These are phyloP conservation scores for Taphrorychus bicolor DNA, from an alignment of 2,888 invertebrate species.

Conservation along the genomic window DNA sequence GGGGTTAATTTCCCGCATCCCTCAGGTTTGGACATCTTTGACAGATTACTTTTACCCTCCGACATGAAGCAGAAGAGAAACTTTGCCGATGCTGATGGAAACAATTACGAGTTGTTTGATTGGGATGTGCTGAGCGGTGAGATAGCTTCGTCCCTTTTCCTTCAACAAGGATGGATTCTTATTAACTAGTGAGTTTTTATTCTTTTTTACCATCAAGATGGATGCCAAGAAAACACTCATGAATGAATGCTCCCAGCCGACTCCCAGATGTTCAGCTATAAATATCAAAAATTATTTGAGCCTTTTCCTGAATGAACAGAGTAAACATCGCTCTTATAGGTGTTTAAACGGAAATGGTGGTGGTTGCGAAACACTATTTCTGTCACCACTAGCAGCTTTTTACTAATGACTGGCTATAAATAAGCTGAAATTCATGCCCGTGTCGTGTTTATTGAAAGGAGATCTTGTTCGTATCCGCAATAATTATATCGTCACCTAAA, in stretches of 20 bases:
- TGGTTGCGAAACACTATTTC: constrained; percentile 34
- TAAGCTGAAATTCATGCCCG: not conserved
- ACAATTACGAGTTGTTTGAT: not conserved
- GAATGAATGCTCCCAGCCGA: constrained; percentile 21
- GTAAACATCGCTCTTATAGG: constrained; percentile 12
- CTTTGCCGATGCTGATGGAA: not conserved
- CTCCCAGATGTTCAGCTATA: constrained; percentile 21
- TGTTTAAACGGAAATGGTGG: constrained; percentile 27
- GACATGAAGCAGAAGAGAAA: not conserved
- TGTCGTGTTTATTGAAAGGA: not conserved
- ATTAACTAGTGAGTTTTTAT: not conserved
- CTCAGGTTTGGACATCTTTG: constrained; percentile 22
- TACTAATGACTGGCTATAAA: constrained; percentile 17
- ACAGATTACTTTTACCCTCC: constrained; percentile 25
- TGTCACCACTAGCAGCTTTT: constrained; percentile 20
- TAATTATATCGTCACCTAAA: not conserved
- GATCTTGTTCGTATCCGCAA: not conserved
- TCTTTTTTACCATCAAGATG: not conserved
- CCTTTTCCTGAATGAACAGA: constrained; percentile 21
- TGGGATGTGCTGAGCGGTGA: not conserved
- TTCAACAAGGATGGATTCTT: not conserved
- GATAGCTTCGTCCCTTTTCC: not conserved
- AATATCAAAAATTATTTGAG: constrained; percentile 15
- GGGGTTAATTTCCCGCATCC: constrained; percentile 21
- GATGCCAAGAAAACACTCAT: constrained; percentile 27